These are phyloP conservation scores for Lamellibrachia luymesi DNA, from an alignment of 1,140 invertebrate species.

Conservation along the genomic window DNA sequence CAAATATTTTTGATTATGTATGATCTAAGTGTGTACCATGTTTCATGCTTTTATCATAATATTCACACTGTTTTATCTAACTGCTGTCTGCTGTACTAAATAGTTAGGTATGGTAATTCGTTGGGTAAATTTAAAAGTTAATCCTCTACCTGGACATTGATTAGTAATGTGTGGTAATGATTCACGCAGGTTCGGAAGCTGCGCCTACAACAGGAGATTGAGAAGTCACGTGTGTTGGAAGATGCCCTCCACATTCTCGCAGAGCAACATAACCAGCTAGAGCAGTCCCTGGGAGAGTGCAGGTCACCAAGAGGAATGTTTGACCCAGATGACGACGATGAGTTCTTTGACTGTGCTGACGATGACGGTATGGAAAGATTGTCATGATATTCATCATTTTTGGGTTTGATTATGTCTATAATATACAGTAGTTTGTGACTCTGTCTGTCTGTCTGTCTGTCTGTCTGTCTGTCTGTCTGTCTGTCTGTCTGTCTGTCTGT, in stretches of 20 bases:
- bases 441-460: no score
- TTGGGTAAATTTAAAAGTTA: no score
- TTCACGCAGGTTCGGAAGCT: conserved; percentile 50
- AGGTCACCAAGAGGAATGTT: conserved; percentile 9
- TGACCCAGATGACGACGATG: conserved; percentile 15
- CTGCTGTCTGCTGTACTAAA: no score
- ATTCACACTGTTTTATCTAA: no score
- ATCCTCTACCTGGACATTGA: no score
- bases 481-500: no score
- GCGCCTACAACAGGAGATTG: conserved; percentile 60
- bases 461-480: no score
- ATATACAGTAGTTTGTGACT: neutral
- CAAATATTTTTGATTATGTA: no score
- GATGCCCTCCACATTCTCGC: conserved; percentile 69
- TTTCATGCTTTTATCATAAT: no score
- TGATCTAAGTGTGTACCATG: no score
- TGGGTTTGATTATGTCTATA: neutral
- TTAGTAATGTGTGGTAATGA: no score
- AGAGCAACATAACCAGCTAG: conserved; percentile 69
- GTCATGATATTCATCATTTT: neutral
- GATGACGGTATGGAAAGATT: neutral
- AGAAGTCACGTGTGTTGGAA: conserved; percentile 68
- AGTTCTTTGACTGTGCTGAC: conserved; percentile 20
- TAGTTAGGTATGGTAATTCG: no score
- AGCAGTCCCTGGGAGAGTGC: conserved; percentile 61